Base-by-base conservation (phyloP, 2,797 vertebrate genomes). In the Ispidina lecontei region DNA sequence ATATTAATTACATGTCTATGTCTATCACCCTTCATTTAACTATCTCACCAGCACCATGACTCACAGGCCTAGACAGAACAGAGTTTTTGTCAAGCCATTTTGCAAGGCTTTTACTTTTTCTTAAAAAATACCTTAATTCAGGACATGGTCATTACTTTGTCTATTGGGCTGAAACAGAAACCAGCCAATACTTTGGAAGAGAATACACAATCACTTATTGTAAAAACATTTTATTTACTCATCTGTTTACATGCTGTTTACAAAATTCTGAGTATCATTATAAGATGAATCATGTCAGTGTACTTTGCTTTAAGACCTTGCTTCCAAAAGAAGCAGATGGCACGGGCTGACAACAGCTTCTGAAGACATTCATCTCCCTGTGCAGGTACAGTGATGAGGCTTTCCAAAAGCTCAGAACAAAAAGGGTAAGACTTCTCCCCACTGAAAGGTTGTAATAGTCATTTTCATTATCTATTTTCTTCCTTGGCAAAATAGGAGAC, bases 311-410 rank as follows among this genome's bases (percentile, higher is more conserved):
- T 84, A 87, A 93, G 78, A 89, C 87, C 10, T 71, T 90, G 51
- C 92, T 95, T 94, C 92, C 68, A 71, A 87, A 90, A 92, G 71
- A 91, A 97, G 87, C 95, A 97, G 95, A 92, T 96, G 95, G 88
- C 43, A 35, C n/a, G 84, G 35, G 41, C 87, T 91, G 88, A 65
- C 92, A 84, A 39, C 20, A 17, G 49, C 51, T 86, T 88, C 81
- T 79, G 70, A 84, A 67, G 47, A 52, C 52, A 54, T 85, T 82
- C 18, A 72, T 84, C 78, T 96, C 80, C 43, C 43, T 78, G 33
- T 7, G 43, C 63, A 64, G 18, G 2, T 46, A 64, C 58, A 88
- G 35, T 74, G 59, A 77, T 41, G 49, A 80, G 59, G 67, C 47
- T 43, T 86, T 72, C 12, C 29, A 56, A 90, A 91, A 69, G 2